Conservation (phyloP, 2,888 invertebrate species). For the Thymelicus acteon region DNA sequence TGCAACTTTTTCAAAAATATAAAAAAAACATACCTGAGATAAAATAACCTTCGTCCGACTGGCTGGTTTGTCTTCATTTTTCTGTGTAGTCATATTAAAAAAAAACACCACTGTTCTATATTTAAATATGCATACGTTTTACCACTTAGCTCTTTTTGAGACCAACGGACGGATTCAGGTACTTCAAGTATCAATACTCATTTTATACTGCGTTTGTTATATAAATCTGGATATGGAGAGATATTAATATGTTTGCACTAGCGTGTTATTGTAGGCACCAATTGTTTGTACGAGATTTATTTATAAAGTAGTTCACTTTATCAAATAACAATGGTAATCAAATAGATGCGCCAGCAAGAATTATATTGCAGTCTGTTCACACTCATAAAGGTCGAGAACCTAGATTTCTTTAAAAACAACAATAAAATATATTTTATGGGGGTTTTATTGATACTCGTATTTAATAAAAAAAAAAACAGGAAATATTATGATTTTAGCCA, state of each 20-base stretch:
- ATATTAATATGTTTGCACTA: constrained; percentile 20
- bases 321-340: constrained; percentile 19
- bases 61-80: constrained; percentile 27
- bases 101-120: not conserved
- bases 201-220: constrained; percentile 6
- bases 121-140: not conserved
- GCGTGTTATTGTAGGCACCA: constrained; percentile 25
- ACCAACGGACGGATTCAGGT: not conserved
- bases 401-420: too few relatives aligned
- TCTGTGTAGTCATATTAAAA: constrained; percentile 26
- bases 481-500: too few relatives aligned
- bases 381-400: too few relatives aligned
- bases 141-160: not conserved
- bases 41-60: constrained; percentile 39
- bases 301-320: constrained; percentile 15
- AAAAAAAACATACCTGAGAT: constrained; percentile 40
- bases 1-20: not conserved
- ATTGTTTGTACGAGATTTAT: constrained; percentile 26
- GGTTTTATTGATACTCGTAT: too few relatives aligned
- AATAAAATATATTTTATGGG: too few relatives aligned
- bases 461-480: too few relatives aligned
- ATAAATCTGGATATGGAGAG: not conserved
- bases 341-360: constrained; percentile 9
- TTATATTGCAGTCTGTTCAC: not conserved
- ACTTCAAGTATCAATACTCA: constrained; percentile 3